Evolutionary conservation across 2,797 vertebrate genomes (phyloP), one percentile per base, ranked within the genome.

Genomic region (Myotis daubentonii): DNA sequence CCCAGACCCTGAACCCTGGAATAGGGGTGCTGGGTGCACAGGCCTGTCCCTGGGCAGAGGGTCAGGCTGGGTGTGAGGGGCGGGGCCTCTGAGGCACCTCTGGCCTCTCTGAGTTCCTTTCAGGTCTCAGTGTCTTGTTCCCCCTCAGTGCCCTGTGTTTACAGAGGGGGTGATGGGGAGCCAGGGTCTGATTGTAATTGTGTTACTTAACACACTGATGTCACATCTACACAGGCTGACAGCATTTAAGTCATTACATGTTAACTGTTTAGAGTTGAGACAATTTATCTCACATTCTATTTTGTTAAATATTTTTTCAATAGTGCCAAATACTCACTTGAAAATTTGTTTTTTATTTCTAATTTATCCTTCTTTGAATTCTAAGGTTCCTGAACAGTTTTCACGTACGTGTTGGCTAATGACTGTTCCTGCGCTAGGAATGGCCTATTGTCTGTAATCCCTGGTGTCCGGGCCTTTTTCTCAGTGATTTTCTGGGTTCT

Each of bases 61-160:
- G 5, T 47, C 8, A 12, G 25, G 38, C 19, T 66, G 36, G 60
- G n/a, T 36, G 72, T 16, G 22, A 36, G n/a, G 3, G 30, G 6
- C 0, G 5, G 15, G 30, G 1, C 8, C 15, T 1, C 19, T 3
- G 6, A 38, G 17, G 9, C 23, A 22, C 0, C 16, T 70, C 15
- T 49, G 38, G 62, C 11, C 71, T 87, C 78, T 74, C 55, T 28
- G 38, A 76, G 17, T 6, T 4, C 16, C 23, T 38, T 44, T 49
- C 17, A 66, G 33, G 11, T 60, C 6, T n/a, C 2, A 62, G 55
- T 23, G 55, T 62, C 3, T 49, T 36, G 16, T 15, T 17, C 60
- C 57, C 41, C 51, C 8, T 57, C 28, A 33, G 1, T 0, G 1
- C 30, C 10, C 0, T 30, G 25, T 83, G 47, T 33, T 66, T 68